Conservation (phyloP, 2,797 vertebrate genomes). For the Sciurus vulgaris region DNA sequence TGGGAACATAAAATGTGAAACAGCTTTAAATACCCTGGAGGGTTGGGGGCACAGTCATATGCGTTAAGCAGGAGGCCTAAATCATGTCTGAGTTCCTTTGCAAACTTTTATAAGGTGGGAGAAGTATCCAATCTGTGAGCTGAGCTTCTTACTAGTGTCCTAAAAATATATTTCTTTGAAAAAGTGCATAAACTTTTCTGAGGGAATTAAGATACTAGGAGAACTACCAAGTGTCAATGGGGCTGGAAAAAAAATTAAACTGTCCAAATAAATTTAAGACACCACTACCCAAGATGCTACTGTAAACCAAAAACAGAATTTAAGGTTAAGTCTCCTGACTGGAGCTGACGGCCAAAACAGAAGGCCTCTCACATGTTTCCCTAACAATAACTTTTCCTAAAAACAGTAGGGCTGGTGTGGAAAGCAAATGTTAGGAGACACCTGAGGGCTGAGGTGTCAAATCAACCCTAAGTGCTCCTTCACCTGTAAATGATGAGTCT, state of each 20-base stretch:
- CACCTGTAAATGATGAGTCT: neutral
- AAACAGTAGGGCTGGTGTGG: neutral
- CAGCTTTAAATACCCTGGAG: neutral
- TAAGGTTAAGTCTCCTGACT: constrained; percentile 10
- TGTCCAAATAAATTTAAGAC: constrained; percentile 52
- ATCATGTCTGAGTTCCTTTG: constrained; percentile 16
- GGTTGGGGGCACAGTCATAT: neutral
- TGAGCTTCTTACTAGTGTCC: constrained; percentile 45
- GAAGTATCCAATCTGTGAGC: constrained; percentile 20
- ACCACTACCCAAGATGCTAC: neutral
- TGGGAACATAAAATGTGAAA: neutral
- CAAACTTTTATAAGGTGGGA: constrained; percentile 24
- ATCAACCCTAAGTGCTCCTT: neutral
- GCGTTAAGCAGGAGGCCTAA: neutral
- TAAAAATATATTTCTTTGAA: constrained; percentile 47
- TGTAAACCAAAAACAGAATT: neutral
- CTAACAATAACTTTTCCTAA: constrained; percentile 44
- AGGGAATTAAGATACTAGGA: constrained; percentile 29
- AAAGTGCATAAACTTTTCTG: constrained; percentile 37
- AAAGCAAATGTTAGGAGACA: neutral
- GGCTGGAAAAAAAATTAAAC: neutral
- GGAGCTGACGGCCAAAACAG: neutral
- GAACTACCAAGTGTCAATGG: neutral
- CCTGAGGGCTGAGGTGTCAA: neutral
- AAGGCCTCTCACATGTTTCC: neutral